These are phyloP conservation scores for Rhamnusium bicolor DNA, from an alignment of 2,888 invertebrate genomes.

Conservation along the genomic window DNA sequence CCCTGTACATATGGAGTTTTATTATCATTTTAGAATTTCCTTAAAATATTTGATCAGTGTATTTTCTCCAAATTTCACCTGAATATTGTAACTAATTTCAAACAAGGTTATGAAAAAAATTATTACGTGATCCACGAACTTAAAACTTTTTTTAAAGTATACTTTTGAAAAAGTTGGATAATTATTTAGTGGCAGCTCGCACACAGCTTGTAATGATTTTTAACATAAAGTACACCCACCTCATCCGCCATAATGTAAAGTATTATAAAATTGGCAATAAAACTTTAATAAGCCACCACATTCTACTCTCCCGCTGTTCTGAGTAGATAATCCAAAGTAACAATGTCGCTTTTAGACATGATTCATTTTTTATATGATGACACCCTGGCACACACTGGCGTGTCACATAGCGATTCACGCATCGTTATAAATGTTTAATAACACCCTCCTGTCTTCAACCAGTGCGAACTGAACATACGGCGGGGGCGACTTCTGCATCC, in stretches of 20 bases:
- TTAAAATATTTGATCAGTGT: too few species aligned
- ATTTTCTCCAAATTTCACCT: too few species aligned
- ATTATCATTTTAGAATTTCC: too few species aligned
- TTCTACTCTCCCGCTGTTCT: slow-evolving; percentile 5
- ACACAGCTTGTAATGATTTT: too few species aligned
- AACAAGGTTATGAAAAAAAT: too few species aligned
- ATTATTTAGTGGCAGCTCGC: too few species aligned
- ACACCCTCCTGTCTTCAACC: slow-evolving; percentile 21
- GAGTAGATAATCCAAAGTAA: slow-evolving; percentile 31
- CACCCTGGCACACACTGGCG: slow-evolving; percentile 34
- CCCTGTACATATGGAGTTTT: too few species aligned
- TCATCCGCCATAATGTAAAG: background rate
- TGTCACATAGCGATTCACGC: slow-evolving; percentile 46
- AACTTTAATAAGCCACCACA: slow-evolving; percentile 24
- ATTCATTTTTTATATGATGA: slow-evolving; percentile 39
- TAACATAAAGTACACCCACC: background rate
- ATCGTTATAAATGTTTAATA: slow-evolving; percentile 49
- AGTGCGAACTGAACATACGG: slow-evolving; percentile 42
- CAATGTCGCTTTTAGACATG: slow-evolving; percentile 34
- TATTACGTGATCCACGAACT: too few species aligned
- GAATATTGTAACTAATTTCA: too few species aligned
- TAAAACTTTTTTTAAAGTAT: too few species aligned
- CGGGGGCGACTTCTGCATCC: slow-evolving; percentile 11
- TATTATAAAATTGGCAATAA: slow-evolving; percentile 29
- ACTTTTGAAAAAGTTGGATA: too few species aligned